These are phyloP conservation scores for Hypanus sabinus DNA, from an alignment of 2,113 vertebrate genomes.

Conservation along the genomic window DNA sequence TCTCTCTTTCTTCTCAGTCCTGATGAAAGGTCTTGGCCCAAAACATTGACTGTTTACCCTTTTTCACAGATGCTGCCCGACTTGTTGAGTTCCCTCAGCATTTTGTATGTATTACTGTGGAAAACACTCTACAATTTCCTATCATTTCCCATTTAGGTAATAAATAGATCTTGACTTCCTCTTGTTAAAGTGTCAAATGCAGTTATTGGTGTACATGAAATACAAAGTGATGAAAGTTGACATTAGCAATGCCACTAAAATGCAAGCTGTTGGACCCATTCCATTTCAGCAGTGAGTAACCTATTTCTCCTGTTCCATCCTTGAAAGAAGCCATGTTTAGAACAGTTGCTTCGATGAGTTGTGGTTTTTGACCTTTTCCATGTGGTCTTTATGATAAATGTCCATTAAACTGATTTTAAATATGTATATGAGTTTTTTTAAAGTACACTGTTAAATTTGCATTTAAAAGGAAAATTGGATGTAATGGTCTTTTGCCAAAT, in stretches of 20 bases:
- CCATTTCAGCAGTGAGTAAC: neutral
- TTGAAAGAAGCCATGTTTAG: neutral
- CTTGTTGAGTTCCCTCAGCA: too few relatives aligned
- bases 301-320: neutral
- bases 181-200: neutral
- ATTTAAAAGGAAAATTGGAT: neutral
- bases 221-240: neutral
- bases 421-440: too few relatives aligned
- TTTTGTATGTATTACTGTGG: neutral
- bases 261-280: neutral
- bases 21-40: too few relatives aligned
- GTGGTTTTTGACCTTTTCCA: neutral
- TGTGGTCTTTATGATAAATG: neutral
- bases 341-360: neutral
- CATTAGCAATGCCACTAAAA: neutral
- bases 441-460: neutral
- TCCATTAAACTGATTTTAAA: neutral
- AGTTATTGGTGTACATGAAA: neutral
- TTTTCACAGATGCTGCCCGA: too few relatives aligned
- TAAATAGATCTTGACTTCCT: neutral
- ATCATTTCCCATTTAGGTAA: neutral
- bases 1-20: too few relatives aligned
- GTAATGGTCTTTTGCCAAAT: neutral
- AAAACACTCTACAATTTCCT: neutral
- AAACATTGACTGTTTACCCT: too few relatives aligned